phyloP scores from a whole-genome alignment of 2,797 vertebrate species.

The Potorous gilbertii region DNA sequence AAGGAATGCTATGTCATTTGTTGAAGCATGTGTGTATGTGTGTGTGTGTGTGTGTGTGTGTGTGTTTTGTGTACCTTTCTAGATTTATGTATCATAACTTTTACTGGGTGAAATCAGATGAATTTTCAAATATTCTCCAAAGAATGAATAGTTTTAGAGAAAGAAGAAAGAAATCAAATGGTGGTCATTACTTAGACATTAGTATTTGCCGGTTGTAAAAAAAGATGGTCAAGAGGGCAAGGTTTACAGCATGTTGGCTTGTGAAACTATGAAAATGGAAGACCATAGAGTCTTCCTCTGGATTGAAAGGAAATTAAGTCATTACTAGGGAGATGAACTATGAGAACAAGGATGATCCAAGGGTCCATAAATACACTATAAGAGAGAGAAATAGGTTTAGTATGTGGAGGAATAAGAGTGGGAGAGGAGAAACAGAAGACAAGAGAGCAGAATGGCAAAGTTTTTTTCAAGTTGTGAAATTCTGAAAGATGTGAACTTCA shows the following conservation, averaged over 20 bases:
- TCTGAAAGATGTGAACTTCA: not conserved
- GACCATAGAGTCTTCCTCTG: not conserved
- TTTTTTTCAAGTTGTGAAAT: not conserved
- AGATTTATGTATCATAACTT: not conserved
- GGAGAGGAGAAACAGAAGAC: not conserved
- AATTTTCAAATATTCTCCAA: not conserved
- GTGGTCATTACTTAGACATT: not conserved
- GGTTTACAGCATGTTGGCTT: not conserved
- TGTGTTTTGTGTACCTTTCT: not conserved
- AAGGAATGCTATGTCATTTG: not conserved
- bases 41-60: not conserved
- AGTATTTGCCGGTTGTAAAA: not conserved
- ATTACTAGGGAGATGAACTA: not conserved
- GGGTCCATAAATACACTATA: not conserved
- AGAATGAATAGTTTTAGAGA: not conserved
- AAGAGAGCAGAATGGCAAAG: not conserved
- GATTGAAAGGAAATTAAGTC: not conserved
- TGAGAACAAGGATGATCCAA: not conserved
- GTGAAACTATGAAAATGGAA: not conserved
- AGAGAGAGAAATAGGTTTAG: not conserved
- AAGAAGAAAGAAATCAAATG: not conserved
- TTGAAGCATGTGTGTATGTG: not conserved
- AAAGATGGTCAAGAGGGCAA: not conserved
- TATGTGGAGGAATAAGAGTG: too few relatives aligned
- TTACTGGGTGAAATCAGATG: not conserved